Percentiles rank a stretch among this genome's conserved stretches.
Evolutionary conservation across 2,888 invertebrate species (phyloP).

Genomic region (Drosophila barbarae): DNA sequence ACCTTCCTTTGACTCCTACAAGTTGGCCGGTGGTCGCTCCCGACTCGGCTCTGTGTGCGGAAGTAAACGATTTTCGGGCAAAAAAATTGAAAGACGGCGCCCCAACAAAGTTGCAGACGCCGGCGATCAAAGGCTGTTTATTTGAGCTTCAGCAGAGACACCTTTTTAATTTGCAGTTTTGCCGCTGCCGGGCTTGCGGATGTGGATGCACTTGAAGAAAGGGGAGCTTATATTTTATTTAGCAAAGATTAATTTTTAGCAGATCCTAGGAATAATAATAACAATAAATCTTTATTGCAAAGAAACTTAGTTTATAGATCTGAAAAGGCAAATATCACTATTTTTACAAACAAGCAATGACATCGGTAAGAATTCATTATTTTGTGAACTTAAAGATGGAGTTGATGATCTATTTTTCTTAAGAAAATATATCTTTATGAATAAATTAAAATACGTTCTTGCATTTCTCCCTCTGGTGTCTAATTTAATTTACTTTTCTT

Average conservation of each 20-base stretch:
- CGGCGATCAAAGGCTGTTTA: constrained; percentile 66
- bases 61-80: constrained; percentile 68
- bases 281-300: no score
- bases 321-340: neutral
- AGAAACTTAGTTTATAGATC: neutral
- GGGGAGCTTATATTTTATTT: neutral
- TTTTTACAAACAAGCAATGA: neutral
- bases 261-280: no score
- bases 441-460: no score
- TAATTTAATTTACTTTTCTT: constrained; percentile 2
- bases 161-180: constrained; percentile 69
- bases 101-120: constrained; percentile 65
- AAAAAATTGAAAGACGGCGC: constrained; percentile 65
- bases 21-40: constrained; percentile 46
- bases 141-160: constrained; percentile 66
- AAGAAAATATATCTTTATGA: no score
- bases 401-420: no score
- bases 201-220: constrained; percentile 8
- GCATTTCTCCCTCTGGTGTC: neutral
- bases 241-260: neutral
- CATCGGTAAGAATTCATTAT: neutral
- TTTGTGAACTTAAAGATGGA: no score
- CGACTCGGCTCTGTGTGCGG: constrained; percentile 54
- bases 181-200: constrained; percentile 50
- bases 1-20: constrained; percentile 57